Percentiles rank a stretch among this genome's conserved stretches.
phyloP scores from a whole-genome alignment of 2,797 vertebrate genomes.

The Glossophaga mutica region DNA sequence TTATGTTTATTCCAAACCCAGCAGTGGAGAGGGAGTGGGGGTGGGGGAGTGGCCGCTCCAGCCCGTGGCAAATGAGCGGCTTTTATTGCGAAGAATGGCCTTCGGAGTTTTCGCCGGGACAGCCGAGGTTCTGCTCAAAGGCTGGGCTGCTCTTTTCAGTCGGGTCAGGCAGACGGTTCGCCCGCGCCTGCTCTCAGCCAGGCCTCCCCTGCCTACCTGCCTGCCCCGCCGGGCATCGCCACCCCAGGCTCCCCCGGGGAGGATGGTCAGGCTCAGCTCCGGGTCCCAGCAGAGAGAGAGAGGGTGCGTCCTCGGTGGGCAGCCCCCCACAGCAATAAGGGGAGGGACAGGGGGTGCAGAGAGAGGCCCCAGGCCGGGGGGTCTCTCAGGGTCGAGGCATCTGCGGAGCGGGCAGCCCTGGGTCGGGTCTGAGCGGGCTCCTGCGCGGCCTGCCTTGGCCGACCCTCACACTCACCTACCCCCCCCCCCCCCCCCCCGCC shows the following conservation, averaged over 20 bases:
- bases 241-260: not conserved
- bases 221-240: not conserved
- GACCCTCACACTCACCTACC: not conserved
- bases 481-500: too few relatives aligned
- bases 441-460: not conserved
- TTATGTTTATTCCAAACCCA: conserved; percentile 79
- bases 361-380: not conserved
- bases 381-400: not conserved
- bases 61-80: conserved; percentile 72
- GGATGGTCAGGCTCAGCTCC: not conserved
- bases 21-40: conserved; percentile 70
- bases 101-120: conserved; percentile 80
- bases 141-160: conserved; percentile 65
- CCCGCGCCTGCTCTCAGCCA: not conserved
- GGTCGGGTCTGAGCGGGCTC: not conserved
- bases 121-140: conserved; percentile 73
- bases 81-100: conserved; percentile 76
- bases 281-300: not conserved
- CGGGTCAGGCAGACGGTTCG: conserved; percentile 48
- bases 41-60: conserved; percentile 67
- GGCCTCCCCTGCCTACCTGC: not conserved
- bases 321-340: not conserved
- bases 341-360: not conserved
- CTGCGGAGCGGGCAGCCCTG: too few relatives aligned
- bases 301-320: not conserved